Base-by-base conservation (phyloP, 2,113 vertebrate genomes). In the Platichthys flesus region DNA sequence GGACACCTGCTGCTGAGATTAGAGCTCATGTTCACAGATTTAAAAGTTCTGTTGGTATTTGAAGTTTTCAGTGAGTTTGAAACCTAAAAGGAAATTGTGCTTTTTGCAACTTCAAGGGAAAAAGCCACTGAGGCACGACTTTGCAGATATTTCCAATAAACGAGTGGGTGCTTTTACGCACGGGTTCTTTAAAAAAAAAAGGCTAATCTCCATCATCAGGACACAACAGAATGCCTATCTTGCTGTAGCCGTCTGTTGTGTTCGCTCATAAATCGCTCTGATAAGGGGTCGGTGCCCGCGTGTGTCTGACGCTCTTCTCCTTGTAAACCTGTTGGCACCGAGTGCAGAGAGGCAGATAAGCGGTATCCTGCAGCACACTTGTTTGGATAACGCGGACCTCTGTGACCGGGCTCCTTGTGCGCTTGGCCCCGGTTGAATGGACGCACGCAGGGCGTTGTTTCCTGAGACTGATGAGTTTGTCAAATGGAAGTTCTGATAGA, bases 401-500 rank as follows among this genome's bases (percentile, higher is more conserved):
- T 66, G 76, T 67, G 86, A 72, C 69, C 74, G 79, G 65, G 68
- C 81, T 85, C 51, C 79, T 84, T 83, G 77, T 67, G 76, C 82
- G 55, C 51, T 80, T 88, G 86, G 86, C 88, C 83, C 74, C 28
- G 58, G 70, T 64, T 89, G 78, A 90, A 88, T 91, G 81, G 77
- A 76, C 70, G 55, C 74, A 81, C 66, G 16, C 81, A 84, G 83
- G 87, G 91, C 92, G 91, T 90, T 90, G 84, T 91, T 94, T 94
- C 93, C 94, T 93, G 91, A 89, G 49, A 68, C 67, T 93, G 88
- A 91, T 80, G 89, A 90, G 72, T 90, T 90, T 85, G 78, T 88
- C 83, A 82, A 88, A 93, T 89, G 82, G 79, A 80, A 66, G 76
- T 71, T 90, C 61, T 90, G 76, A 89, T 85, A 85, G 26, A 88